A percentile compares a stretch with the other conserved stretches of the same genome.
These are phyloP conservation scores for Tetramorium parvispinum DNA, from an alignment of 1,140 invertebrate species.

Conservation along the genomic window DNA sequence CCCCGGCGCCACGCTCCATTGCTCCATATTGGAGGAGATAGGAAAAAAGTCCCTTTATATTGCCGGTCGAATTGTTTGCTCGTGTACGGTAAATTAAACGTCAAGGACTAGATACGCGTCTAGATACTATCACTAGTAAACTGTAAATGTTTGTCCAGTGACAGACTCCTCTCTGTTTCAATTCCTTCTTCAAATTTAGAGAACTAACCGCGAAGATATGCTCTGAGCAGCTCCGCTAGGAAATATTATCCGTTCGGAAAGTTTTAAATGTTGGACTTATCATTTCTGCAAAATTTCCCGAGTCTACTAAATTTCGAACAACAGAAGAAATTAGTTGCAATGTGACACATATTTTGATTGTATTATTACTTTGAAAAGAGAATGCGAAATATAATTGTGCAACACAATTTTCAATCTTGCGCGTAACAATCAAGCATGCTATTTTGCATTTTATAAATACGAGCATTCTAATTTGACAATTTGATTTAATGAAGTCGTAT, in stretches of 20 bases:
- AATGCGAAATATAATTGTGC: background rate
- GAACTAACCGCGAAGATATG: constrained; percentile 10
- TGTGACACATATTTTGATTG: constrained; percentile 9
- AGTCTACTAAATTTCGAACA: background rate
- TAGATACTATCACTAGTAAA: constrained; percentile 55
- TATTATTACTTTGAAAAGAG: background rate
- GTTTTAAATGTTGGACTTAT: background rate
- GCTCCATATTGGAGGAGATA: constrained; percentile 55
- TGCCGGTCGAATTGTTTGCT: constrained; percentile 34
- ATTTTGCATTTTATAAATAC: constrained; percentile 55
- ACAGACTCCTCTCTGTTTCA: constrained; percentile 5
- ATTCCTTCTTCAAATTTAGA: constrained; percentile 10
- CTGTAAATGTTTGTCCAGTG: constrained; percentile 44
- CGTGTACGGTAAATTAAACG: constrained; percentile 60
- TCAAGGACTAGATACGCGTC: constrained; percentile 29
- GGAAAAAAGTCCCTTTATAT: constrained; percentile 59
- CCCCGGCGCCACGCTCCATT: constrained; percentile 58
- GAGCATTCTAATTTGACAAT: constrained; percentile 67
- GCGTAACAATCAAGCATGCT: constrained; percentile 42
- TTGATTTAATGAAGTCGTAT: constrained; percentile 67
- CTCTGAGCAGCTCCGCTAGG: background rate
- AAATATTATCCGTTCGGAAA: constrained; percentile 18
- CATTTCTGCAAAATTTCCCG: background rate
- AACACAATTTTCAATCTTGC: background rate
- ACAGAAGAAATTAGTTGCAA: background rate